phyloP scores from a whole-genome alignment of 2,113 vertebrate species.

The Rhineura floridana region DNA sequence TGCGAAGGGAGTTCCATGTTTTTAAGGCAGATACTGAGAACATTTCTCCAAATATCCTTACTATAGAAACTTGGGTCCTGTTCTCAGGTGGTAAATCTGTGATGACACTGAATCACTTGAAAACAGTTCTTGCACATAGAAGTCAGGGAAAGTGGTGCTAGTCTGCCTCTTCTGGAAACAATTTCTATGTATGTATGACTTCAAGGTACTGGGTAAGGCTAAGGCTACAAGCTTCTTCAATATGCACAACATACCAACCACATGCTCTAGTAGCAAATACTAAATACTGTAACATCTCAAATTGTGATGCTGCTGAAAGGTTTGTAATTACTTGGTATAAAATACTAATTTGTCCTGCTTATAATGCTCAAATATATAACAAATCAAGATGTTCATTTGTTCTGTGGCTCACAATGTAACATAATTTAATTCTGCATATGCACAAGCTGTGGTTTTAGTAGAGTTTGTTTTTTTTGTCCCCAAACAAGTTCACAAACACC shows the following conservation, averaged over 20 bases:
- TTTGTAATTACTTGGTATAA: no score
- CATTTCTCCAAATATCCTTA: not conserved
- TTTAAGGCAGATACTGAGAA: not conserved
- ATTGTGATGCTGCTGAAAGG: no score
- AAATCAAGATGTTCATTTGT: not conserved
- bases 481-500: no score
- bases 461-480: no score
- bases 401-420: not conserved
- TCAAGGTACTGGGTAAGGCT: not conserved
- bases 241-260: not conserved
- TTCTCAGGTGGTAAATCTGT: not conserved
- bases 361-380: not conserved
- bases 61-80: not conserved
- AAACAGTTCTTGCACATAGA: not conserved
- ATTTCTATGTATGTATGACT: not conserved
- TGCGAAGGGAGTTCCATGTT: not conserved
- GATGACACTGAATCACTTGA: not conserved
- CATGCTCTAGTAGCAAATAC: not conserved
- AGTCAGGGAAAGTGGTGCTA: not conserved
- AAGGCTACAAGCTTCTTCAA: not conserved
- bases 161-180: not conserved
- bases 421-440: not conserved
- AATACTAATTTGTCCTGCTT: no score
- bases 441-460: no score
- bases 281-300: no score